Conservation (phyloP, 2,888 invertebrate genomes). For the Fragum fragum region DNA sequence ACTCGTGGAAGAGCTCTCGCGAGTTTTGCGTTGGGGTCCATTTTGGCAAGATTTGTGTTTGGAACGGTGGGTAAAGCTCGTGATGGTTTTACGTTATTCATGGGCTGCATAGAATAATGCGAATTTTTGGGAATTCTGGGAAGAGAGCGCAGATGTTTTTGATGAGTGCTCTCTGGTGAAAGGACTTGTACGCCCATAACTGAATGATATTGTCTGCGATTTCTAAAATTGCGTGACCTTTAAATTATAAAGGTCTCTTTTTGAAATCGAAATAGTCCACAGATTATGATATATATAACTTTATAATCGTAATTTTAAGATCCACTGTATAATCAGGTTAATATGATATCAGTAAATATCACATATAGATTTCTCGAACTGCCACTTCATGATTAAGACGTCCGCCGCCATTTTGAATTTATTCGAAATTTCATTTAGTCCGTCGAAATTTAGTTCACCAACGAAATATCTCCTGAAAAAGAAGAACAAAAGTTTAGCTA, state of each 20-base stretch:
- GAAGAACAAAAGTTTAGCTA: neutral
- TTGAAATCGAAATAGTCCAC: neutral
- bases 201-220: neutral
- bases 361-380: neutral
- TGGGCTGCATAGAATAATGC: slow-evolving; percentile 66
- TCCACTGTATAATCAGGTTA: neutral
- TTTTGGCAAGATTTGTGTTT: slow-evolving; percentile 52
- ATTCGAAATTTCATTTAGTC: slow-evolving; percentile 17
- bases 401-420: slow-evolving; percentile 62
- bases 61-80: slow-evolving; percentile 61
- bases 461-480: neutral
- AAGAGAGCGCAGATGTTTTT: slow-evolving; percentile 54
- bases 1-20: slow-evolving; percentile 65
- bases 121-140: slow-evolving; percentile 54
- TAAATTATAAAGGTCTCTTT: slow-evolving; percentile 8
- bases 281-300: neutral
- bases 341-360: neutral
- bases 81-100: slow-evolving; percentile 58
- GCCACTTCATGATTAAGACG: slow-evolving; percentile 32
- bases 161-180: slow-evolving; percentile 52
- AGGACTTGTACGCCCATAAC: slow-evolving; percentile 64
- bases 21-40: slow-evolving; percentile 59
- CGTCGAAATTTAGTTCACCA: neutral
- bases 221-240: neutral
- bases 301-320: neutral